Evolutionary conservation across 2,888 invertebrate species (phyloP), one percentile per base, ranked within the genome.

Genomic region (Campoplex capitator): DNA sequence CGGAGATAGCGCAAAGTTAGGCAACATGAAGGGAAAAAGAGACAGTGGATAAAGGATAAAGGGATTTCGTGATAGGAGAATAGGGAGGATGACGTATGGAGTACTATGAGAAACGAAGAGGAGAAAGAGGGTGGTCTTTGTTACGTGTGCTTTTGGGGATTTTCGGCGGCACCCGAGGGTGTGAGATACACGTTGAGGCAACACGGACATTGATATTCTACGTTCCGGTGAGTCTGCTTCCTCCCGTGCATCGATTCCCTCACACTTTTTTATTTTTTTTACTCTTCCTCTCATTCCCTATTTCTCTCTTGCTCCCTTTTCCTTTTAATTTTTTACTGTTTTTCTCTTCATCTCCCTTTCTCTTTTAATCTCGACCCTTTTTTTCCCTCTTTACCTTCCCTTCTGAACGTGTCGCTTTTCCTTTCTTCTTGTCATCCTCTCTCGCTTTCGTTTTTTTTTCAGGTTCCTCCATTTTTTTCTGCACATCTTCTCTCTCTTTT

Each of bases 121-220:
- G 70, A 42, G 28, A 48, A 38, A 23, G 78, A 71, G 62, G 88
- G 51, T 84, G 87, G 88, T 88, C 91, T 92, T 92, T 92, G 92
- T 92, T 92, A 92, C 90, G 89, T 88, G 90, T 87, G 91, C 92
- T 92, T 92, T 91, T 90, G 91, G 91, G 91, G 89, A 92, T 92
- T 92, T 92, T 92, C 90, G 92, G 92, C 88, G 89, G 90, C 90
- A 91, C 89, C 89, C 89, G 85, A 87, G 89, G 88, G 89, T 88
- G 89, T 83, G 89, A 89, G 89, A 89, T 90, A 88, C 88, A 90
- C 83, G 88, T 79, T 87, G 88, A 71, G 88, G 74, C 58, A 83
- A 74, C 85, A 79, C 84, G 82, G 89, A 88, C 89, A 91, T 90
- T 91, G 91, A 91, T 91, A 92, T 91, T 84, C 88, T 85, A 87